These are phyloP conservation scores for Prinia subflava DNA, from an alignment of 2,113 vertebrate genomes.

Conservation along the genomic window DNA sequence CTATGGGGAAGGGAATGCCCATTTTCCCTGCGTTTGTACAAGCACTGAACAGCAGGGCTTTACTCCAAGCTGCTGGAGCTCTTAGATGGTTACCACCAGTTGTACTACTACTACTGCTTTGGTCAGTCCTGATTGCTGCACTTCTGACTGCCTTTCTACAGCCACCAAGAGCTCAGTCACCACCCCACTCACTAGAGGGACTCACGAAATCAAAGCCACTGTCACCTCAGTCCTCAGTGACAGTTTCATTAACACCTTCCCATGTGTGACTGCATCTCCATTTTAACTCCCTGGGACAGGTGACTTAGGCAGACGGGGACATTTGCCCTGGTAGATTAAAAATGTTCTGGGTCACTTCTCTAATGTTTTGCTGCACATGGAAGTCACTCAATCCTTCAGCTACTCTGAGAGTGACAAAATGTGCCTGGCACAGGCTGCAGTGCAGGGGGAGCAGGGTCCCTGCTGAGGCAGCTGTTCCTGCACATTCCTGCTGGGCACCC, in stretches of 20 bases:
- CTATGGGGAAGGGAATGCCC: neutral
- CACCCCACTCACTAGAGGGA: neutral
- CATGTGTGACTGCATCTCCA: neutral
- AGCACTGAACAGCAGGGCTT: neutral
- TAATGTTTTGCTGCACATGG: neutral
- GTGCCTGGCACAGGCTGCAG: neutral
- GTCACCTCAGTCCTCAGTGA: neutral
- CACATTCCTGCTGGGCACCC: neutral
- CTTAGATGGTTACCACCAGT: neutral
- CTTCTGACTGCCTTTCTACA: neutral
- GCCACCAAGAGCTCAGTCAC: neutral
- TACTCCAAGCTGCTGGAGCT: neutral
- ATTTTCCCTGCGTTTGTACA: neutral
- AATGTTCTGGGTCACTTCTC: neutral
- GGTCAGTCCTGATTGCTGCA: neutral
- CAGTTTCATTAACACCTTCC: neutral
- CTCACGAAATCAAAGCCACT: neutral
- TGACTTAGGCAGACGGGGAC: neutral
- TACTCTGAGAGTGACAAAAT: fast-evolving
- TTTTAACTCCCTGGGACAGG: neutral
- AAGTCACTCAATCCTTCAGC: neutral
- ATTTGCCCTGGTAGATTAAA: neutral
- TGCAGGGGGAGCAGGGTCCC: neutral
- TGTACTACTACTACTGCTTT: neutral
- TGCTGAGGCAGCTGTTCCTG: neutral